These are phyloP conservation scores for Anarrhichthys ocellatus DNA, from an alignment of 2,113 vertebrate genomes.

Conservation along the genomic window DNA sequence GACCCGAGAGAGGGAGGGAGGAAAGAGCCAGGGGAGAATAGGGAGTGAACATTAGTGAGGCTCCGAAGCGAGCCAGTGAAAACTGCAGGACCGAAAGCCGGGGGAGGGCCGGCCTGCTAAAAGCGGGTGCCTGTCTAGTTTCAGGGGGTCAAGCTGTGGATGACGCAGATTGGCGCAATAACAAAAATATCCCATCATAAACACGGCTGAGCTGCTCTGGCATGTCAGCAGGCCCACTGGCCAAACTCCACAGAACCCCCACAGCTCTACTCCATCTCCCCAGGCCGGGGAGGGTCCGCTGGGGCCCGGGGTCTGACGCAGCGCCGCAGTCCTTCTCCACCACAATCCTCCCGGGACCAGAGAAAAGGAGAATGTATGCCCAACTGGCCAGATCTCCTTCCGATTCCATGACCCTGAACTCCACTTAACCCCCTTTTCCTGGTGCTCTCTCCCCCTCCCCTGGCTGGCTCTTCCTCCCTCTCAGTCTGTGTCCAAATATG, in stretches of 20 bases:
- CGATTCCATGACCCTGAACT: conserved; percentile 66
- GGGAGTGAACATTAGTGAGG: conserved; percentile 63
- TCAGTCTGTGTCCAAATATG: conserved; percentile 52
- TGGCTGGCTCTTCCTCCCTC: conserved; percentile 42
- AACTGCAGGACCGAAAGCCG: conserved; percentile 36
- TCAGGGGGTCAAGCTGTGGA: conserved; percentile 72
- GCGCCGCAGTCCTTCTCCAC: conserved; percentile 32
- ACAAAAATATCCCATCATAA: conserved; percentile 81
- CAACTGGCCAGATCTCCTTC: conserved; percentile 62
- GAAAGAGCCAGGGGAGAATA: conserved; percentile 8
- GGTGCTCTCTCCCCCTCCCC: conserved; percentile 28
- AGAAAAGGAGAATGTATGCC: conserved; percentile 44
- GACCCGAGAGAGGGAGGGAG: conserved; percentile 28
- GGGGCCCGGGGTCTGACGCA: conserved; percentile 62
- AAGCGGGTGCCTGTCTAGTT: conserved; percentile 76
- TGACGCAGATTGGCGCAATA: conserved; percentile 80
- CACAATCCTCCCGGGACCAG: conserved; percentile 56
- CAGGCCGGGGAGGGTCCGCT: conserved; percentile 61
- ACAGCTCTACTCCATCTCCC: conserved; percentile 54
- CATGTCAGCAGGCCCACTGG: conserved; percentile 65
- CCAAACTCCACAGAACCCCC: conserved; percentile 67
- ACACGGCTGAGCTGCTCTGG: conserved; percentile 72
- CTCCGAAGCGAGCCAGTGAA: conserved; percentile 62
- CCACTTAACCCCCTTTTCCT: conserved; percentile 49
- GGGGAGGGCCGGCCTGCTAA: conserved; percentile 64